Base-by-base conservation (phyloP, 2,888 invertebrate species). In the Willowsia nigromaculata region DNA sequence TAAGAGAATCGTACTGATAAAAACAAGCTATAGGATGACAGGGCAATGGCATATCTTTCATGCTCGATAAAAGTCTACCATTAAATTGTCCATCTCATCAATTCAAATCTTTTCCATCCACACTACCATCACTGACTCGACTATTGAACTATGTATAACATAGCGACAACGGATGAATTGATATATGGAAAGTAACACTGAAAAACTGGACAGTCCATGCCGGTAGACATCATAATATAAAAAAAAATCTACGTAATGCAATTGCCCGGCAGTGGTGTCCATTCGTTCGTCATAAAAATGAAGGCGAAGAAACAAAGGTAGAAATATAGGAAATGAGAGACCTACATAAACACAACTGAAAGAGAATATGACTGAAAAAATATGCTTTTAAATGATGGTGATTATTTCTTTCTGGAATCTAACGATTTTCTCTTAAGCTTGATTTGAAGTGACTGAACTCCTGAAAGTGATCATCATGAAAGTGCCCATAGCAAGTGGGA, bases 11-110 rank as follows among this genome's bases (percentile, higher is more conserved):
- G 9, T 30, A 5, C 53, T 33, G 30, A 53, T 53, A 33, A 56
- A 78, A 56, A 78, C 53, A 82, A 33, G 15, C 27, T 33, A 37
- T 25, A 83, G 50, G 56, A 88, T 40, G 83, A 83, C 88, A 89
- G 84, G 30, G 40, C 80, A 76, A 74, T 74, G 82, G 87, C 83
- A 82, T 88, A 59, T 81, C 40, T 43, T 81, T 25, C 13, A 1
- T 22, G n/a, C 40, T 82, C 65, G 62, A 62, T 62, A 62, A 15
- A 43, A 33, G 62, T 25, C 81, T 62, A 82, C 62, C 62, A 62
- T 82, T 82, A 43, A 43, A 71, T 82, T 18, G 56, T 37, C 53
- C 50, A 53, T 76, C 76, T 30, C 18, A 47, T 78, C 27, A 50
- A n/a, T 25, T 40, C 30, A 27, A 18, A 71, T 40, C 68, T 40